phyloP scores from a whole-genome alignment of 1,140 invertebrate genomes.

The Hyphantria cunea region DNA sequence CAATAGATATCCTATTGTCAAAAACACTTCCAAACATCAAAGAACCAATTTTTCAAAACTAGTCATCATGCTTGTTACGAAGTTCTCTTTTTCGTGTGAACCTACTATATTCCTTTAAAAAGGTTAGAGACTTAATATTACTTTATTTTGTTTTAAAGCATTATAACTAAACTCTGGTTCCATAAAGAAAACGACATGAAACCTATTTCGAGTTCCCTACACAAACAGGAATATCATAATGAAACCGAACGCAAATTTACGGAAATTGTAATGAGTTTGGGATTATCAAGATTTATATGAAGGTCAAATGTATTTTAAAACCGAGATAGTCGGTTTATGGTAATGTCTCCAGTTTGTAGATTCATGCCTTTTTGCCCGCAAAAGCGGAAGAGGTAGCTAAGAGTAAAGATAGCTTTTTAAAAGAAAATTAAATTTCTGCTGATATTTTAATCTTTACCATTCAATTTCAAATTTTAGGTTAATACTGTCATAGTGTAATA shows the following conservation, averaged over 20 bases:
- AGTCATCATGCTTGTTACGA: too few relatives aligned
- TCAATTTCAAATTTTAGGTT: too few relatives aligned
- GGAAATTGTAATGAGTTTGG: constrained; percentile 17
- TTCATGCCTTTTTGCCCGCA: constrained; percentile 11
- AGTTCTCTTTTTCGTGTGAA: background rate
- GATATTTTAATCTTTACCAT: too few relatives aligned
- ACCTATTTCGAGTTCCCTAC: background rate
- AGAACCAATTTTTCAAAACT: too few relatives aligned
- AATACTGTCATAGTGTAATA: too few relatives aligned
- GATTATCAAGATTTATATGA: constrained; percentile 16
- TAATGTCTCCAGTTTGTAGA: constrained; percentile 17
- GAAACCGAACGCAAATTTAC: background rate
- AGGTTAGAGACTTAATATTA: background rate
- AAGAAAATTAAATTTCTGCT: too few relatives aligned
- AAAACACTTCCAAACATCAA: too few relatives aligned
- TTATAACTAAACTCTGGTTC: too few relatives aligned
- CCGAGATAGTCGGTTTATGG: constrained; percentile 24
- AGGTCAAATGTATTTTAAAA: constrained; percentile 28
- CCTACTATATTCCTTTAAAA: background rate
- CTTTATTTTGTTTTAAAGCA: too few relatives aligned
- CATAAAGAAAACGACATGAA: background rate
- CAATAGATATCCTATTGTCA: too few relatives aligned
- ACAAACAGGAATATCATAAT: constrained; percentile 11
- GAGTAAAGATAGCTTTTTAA: too few relatives aligned
- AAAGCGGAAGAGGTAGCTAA: constrained; percentile 1